These are phyloP conservation scores for Seriola rivoliana DNA, from an alignment of 2,113 vertebrate genomes.

Conservation along the genomic window DNA sequence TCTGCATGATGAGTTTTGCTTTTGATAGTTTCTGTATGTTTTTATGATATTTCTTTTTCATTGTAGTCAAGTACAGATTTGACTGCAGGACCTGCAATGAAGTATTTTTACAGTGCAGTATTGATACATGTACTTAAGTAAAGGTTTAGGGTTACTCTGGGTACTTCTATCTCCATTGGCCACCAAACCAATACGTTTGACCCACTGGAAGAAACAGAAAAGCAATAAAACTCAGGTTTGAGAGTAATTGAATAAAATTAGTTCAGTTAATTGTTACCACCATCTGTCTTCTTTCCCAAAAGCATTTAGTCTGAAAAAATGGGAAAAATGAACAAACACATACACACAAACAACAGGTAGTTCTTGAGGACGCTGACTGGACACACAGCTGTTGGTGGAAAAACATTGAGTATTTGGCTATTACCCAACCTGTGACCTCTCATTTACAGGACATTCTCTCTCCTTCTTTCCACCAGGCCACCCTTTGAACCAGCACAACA, in stretches of 20 bases:
- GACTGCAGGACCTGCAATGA: no score
- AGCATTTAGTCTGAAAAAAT: no score
- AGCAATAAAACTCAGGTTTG: background rate
- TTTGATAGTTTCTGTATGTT: background rate
- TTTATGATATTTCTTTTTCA: background rate
- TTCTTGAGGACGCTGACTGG: conserved; percentile 21
- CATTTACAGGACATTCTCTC: conserved; percentile 44
- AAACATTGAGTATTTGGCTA: conserved; percentile 52
- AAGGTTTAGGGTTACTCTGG: no score
- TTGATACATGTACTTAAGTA: no score
- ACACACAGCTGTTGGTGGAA: conserved; percentile 34
- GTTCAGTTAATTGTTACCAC: no score
- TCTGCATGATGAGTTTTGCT: background rate
- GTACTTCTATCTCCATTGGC: background rate
- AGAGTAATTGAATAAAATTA: background rate
- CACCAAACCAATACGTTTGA: background rate
- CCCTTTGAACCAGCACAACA: conserved; percentile 51
- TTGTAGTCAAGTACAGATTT: no score
- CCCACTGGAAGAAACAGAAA: background rate
- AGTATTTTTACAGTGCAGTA: no score
- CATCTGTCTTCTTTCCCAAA: no score
- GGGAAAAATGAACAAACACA: background rate
- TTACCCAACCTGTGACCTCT: conserved; percentile 55
- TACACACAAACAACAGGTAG: background rate
- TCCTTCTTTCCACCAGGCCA: conserved; percentile 47